Evolutionary conservation across 2,113 vertebrate genomes (phyloP).

Genomic region (Malurus melanocephalus): DNA sequence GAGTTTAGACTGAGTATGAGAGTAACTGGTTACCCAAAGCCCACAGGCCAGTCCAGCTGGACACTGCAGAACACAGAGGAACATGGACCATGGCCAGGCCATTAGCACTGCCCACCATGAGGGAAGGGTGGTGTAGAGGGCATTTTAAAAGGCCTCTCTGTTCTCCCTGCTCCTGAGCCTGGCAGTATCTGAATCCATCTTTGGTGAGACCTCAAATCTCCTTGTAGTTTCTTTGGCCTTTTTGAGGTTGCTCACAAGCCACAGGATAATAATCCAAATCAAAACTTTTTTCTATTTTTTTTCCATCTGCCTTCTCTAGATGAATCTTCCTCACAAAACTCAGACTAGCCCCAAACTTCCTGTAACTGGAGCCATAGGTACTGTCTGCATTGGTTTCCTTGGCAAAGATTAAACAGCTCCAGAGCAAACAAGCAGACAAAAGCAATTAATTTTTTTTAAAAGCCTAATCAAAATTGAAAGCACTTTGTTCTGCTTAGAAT

Average conservation of each 20-base stretch:
- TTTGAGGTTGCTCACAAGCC: neutral
- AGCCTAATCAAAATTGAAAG: neutral
- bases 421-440: neutral
- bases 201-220: neutral
- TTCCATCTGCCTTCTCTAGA: neutral
- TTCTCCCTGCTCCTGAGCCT: neutral
- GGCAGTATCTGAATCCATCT: neutral
- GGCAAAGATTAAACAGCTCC: neutral
- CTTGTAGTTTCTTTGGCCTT: neutral
- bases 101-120: neutral
- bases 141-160: neutral
- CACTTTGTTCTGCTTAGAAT: neutral
- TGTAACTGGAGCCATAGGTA: neutral
- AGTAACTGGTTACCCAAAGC: fast-evolving
- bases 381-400: neutral
- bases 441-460: neutral
- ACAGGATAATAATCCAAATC: neutral
- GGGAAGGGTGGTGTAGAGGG: neutral
- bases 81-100: neutral
- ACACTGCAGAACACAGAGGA: neutral
- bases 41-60: neutral
- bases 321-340: neutral
- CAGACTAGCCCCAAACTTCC: neutral
- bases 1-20: neutral
- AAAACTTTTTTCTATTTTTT: neutral